A percentile compares a stretch with the other conserved stretches of the same genome.
These are phyloP conservation scores for Leucoptera coffeella DNA, from an alignment of 2,888 invertebrate species.

Conservation along the genomic window DNA sequence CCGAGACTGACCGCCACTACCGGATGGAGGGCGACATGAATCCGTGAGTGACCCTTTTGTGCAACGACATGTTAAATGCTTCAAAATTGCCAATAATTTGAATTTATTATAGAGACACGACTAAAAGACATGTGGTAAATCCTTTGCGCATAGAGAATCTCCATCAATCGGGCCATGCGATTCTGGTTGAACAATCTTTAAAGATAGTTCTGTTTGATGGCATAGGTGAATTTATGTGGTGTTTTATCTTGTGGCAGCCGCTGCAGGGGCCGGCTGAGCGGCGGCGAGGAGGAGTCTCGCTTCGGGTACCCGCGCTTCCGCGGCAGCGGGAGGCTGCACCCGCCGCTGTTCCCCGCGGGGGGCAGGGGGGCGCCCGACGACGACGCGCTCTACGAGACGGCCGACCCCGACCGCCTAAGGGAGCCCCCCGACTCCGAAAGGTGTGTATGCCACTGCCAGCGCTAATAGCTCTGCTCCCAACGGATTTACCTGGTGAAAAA, in stretches of 20 bases:
- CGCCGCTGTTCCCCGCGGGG: constrained; percentile 31
- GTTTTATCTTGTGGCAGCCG: constrained; percentile 59
- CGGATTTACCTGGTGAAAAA: too few species aligned
- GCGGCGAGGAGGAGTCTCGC: constrained; percentile 61
- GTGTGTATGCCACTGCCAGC: too few species aligned
- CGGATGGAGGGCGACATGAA: constrained; percentile 59
- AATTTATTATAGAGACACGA: too few species aligned
- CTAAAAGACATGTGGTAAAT: too few species aligned
- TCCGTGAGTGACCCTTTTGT: constrained; percentile 31
- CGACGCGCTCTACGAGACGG: constrained; percentile 84
- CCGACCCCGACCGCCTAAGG: constrained; percentile 63
- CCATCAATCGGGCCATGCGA: too few species aligned
- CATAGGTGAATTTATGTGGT: too few species aligned
- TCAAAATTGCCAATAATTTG: too few species aligned
- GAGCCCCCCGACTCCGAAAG: constrained; percentile 87
- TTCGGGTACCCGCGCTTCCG: constrained; percentile 69
- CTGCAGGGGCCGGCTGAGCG: constrained; percentile 47
- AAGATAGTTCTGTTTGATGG: too few species aligned
- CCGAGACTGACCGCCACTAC: constrained; percentile 83
- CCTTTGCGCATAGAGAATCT: too few species aligned
- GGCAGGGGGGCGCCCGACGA: constrained; percentile 56
- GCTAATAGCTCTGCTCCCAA: too few species aligned
- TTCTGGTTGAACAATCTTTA: too few species aligned
- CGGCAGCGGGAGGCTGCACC: constrained; percentile 25
- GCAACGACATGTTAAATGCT: too few species aligned